These are phyloP conservation scores for Eupeodes latifasciatus DNA, from an alignment of 2,888 invertebrate genomes.

Conservation along the genomic window DNA sequence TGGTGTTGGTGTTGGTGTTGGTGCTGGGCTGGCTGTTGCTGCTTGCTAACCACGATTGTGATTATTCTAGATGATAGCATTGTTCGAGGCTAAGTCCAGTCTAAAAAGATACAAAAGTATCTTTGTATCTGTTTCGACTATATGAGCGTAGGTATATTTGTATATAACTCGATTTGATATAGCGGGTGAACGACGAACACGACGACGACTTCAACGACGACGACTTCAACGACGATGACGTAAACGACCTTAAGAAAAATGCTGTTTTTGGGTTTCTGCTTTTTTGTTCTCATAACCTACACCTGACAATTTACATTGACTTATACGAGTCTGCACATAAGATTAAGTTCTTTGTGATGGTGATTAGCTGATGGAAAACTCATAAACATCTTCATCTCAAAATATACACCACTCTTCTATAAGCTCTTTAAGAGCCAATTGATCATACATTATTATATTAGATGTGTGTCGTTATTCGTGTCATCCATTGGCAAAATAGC, in stretches of 20 bases:
- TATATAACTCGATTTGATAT: conserved; percentile 16
- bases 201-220: neutral
- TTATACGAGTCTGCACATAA: neutral
- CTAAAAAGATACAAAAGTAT: conserved; percentile 28
- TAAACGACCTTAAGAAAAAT: conserved; percentile 82
- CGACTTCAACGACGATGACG: conserved; percentile 53
- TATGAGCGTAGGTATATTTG: neutral
- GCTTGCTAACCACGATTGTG: conserved; percentile 60
- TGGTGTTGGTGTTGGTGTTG: conserved; percentile 29
- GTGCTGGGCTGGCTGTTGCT: conserved; percentile 15
- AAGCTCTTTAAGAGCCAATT: conserved; percentile 44
- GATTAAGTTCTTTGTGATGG: conserved; percentile 9
- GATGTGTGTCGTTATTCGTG: conserved; percentile 17
- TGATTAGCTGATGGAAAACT: conserved; percentile 19
- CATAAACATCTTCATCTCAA: conserved; percentile 44
- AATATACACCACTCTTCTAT: conserved; percentile 2
- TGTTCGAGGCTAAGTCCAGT: conserved; percentile 45
- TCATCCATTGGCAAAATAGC: conserved; percentile 40
- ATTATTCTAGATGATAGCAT: conserved; percentile 67
- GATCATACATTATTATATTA: conserved; percentile 46
- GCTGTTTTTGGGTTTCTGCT: conserved; percentile 59
- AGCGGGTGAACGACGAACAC: conserved; percentile 51
- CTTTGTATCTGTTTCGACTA: conserved; percentile 14
- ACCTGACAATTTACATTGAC: conserved; percentile 38
- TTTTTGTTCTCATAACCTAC: conserved; percentile 18